Conservation (phyloP, 64 coral and sea anemone genomes). For the Stichodactyla helianthus region DNA sequence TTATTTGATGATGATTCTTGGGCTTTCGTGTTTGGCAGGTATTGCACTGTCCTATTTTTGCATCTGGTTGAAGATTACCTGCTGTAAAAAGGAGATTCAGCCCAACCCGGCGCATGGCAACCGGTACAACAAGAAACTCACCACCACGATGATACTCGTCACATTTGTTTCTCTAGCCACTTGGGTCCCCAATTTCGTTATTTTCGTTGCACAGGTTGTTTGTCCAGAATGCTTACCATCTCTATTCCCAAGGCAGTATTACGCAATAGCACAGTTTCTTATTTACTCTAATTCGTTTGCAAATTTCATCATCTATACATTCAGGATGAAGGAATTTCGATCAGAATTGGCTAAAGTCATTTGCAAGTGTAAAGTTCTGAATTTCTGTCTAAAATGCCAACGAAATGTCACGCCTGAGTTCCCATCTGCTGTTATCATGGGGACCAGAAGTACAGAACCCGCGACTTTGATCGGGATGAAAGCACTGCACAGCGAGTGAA, state of each 20-base stretch:
- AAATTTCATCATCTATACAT: neutral
- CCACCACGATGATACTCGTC: neutral
- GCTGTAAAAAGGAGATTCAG: neutral
- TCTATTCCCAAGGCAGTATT: slow-evolving; percentile 4
- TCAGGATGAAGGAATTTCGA: neutral
- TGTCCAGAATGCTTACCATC: neutral
- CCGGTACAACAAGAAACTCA: neutral
- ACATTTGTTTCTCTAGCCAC: neutral
- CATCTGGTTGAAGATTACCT: neutral
- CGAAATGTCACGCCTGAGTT: neutral
- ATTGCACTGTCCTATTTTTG: neutral
- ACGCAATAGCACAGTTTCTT: neutral
- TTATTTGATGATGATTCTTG: neutral
- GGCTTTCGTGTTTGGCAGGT: neutral
- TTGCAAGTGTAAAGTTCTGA: neutral
- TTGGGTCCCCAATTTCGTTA: neutral
- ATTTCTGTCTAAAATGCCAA: slow-evolving; percentile 1
- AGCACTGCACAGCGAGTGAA: too few species aligned
- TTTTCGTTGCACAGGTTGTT: neutral
- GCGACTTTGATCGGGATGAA: too few species aligned
- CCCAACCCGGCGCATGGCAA: neutral
- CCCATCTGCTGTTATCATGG: too few species aligned
- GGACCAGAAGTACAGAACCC: too few species aligned
- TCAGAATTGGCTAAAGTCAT: neutral
- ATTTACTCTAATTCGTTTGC: neutral